These are phyloP conservation scores for Sebastes dallii DNA, from an alignment of 2,797 vertebrate species.

Conservation along the genomic window DNA sequence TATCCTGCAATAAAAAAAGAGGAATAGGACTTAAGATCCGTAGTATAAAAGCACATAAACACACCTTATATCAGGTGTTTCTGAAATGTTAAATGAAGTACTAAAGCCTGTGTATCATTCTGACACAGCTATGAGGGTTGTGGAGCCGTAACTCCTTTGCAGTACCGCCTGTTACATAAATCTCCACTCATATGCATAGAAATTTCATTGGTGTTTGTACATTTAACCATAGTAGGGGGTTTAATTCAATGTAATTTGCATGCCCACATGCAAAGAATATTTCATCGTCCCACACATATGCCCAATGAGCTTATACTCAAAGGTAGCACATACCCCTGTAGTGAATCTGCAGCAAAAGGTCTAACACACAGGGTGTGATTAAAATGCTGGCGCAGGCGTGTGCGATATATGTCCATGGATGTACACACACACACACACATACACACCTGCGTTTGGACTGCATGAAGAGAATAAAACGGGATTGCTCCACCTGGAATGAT, in stretches of 20 bases:
- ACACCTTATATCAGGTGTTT: background rate
- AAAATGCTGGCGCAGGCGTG: background rate
- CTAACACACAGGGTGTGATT: background rate
- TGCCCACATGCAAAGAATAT: conserved; percentile 21
- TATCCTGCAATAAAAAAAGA: background rate
- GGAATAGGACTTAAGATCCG: background rate
- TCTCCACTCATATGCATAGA: conserved; percentile 24
- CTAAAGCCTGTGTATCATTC: conserved; percentile 1
- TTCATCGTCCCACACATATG: conserved; percentile 32
- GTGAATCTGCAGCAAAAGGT: conserved; percentile 9
- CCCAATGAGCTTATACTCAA: conserved; percentile 18
- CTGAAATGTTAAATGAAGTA: background rate
- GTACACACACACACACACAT: background rate
- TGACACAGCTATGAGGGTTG: conserved; percentile 6
- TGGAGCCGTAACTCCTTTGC: conserved; percentile 14
- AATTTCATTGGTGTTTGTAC: conserved; percentile 15
- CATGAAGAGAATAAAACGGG: background rate
- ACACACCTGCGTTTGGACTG: background rate
- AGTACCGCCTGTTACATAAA: conserved; percentile 24
- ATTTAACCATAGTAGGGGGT: conserved; percentile 18
- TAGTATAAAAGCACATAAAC: background rate
- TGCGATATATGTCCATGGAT: background rate
- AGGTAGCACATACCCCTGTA: conserved; percentile 1
- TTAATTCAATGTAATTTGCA: conserved; percentile 53
- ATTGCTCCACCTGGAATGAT: background rate